These are phyloP conservation scores for Clunio marinus DNA, from an alignment of 2,888 invertebrate genomes.

Conservation along the genomic window DNA sequence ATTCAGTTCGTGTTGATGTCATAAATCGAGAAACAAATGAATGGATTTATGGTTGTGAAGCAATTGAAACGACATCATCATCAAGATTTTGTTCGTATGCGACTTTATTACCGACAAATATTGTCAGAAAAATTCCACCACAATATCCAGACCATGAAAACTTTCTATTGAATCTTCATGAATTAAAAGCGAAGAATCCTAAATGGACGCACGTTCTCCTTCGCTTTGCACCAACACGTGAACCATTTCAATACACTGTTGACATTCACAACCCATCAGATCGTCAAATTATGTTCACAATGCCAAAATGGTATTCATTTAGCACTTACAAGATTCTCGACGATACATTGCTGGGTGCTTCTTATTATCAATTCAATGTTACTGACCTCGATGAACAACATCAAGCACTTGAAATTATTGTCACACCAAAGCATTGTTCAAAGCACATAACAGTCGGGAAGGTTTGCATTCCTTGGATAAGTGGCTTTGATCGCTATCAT, in stretches of 20 bases:
- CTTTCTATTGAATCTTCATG: conserved; percentile 59
- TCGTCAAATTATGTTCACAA: conserved; percentile 48
- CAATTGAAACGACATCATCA: conserved; percentile 54
- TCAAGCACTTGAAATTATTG: conserved; percentile 58
- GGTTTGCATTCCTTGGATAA: conserved; percentile 63
- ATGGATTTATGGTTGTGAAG: conserved; percentile 75
- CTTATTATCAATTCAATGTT: conserved; percentile 61
- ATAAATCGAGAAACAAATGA: conserved; percentile 64
- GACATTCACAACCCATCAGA: conserved; percentile 58
- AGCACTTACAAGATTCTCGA: conserved; percentile 51
- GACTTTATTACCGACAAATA: conserved; percentile 47
- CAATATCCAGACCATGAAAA: conserved; percentile 50
- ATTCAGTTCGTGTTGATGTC: conserved; percentile 60
- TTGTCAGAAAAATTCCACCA: conserved; percentile 56
- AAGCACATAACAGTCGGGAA: conserved; percentile 59
- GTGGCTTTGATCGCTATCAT: conserved; percentile 58
- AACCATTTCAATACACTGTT: conserved; percentile 59
- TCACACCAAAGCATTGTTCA: conserved; percentile 56
- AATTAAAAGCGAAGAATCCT: conserved; percentile 55
- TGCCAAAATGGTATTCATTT: conserved; percentile 51
- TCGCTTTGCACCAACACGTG: conserved; percentile 60
- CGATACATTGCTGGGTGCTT: conserved; percentile 56
- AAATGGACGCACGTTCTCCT: conserved; percentile 68
- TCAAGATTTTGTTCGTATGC: conserved; percentile 56
- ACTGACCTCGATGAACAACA: conserved; percentile 57